Conservation (phyloP, 2,888 invertebrate species). For the Pyralis farinalis region DNA sequence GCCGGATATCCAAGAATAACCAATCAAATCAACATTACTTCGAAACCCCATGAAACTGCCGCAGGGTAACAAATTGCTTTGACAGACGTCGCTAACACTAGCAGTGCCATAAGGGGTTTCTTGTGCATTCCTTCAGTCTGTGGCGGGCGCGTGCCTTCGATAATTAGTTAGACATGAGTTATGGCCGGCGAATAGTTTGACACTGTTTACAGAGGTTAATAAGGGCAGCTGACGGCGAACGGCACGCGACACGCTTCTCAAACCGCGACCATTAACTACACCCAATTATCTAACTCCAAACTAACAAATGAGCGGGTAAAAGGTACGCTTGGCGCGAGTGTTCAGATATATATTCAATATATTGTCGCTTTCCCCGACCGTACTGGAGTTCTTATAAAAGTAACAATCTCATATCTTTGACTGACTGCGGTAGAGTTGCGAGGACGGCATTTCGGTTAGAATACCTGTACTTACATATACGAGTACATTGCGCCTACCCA, state of each 20-base stretch:
- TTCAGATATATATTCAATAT: too few relatives aligned
- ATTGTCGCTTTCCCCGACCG: too few relatives aligned
- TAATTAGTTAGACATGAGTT: constrained; percentile 65
- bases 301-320: not conserved
- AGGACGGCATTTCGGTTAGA: too few relatives aligned
- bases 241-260: constrained; percentile 3
- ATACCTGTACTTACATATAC: too few relatives aligned
- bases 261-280: constrained; percentile 4
- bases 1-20: constrained; percentile 56
- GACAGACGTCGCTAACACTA: constrained; percentile 19
- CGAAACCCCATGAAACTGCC: constrained; percentile 39
- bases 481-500: too few relatives aligned
- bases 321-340: too few relatives aligned
- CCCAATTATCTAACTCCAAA: constrained; percentile 1
- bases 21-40: constrained; percentile 50
- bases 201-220: constrained; percentile 61
- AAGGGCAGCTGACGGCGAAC: constrained; percentile 50
- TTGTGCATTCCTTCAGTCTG: constrained; percentile 18
- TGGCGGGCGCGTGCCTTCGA: constrained; percentile 39
- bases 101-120: constrained; percentile 22
- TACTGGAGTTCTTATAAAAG: too few relatives aligned
- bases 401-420: too few relatives aligned
- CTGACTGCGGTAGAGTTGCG: too few relatives aligned
- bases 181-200: constrained; percentile 46
- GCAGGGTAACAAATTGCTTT: constrained; percentile 51